Base-by-base conservation (phyloP, 2,888 invertebrate species). In the Melanostoma mellinum region DNA sequence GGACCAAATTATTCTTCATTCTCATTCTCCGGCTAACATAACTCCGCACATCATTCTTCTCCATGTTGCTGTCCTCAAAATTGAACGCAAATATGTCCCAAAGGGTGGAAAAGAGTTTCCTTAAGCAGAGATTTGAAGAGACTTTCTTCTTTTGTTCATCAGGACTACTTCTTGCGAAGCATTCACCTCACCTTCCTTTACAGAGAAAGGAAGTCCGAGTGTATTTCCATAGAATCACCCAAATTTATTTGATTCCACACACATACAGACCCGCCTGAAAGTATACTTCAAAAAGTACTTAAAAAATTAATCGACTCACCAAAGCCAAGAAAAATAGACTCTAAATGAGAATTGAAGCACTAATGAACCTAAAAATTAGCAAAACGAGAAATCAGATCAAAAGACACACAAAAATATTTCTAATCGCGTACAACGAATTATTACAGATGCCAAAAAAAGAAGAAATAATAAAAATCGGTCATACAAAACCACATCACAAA, bases 401-500 rank as follows among this genome's bases (percentile, higher is more conserved):
- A 3, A 33, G 32, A 6, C 20, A 6, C 6, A 52, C 2, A 52
- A 4, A 55, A 2, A 53, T 48, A 50, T 38, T 50, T 50, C 9
- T 46, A 36, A 9, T 9, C 30, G 20, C 20, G 8, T 40, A 56
- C 30, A 46, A 36, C 46, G 48, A 50, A 63, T 50, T 63, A 50
- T 38, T 20, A 63, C 30, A 63, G 38, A 63, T 60, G 65, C 72
- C 56, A 78, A 78, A 67, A 61, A 56, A 61, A 74, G 32, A 38
- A 63, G 30, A 48, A 40, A 38, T 10, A 33, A 52, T 63, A 42
- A 68, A 67, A 44, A 63, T 72, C 56, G 72, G 72, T 77, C 68
- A 73, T 72, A 73, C 50, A 55, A 72, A 44, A 10, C 20, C 72
- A 82, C 81, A 82, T 82, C 81, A 82, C 81, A 82, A 82, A 82